These are phyloP conservation scores for Drosophila mulleri DNA, from an alignment of 2,888 invertebrate species.

Conservation along the genomic window DNA sequence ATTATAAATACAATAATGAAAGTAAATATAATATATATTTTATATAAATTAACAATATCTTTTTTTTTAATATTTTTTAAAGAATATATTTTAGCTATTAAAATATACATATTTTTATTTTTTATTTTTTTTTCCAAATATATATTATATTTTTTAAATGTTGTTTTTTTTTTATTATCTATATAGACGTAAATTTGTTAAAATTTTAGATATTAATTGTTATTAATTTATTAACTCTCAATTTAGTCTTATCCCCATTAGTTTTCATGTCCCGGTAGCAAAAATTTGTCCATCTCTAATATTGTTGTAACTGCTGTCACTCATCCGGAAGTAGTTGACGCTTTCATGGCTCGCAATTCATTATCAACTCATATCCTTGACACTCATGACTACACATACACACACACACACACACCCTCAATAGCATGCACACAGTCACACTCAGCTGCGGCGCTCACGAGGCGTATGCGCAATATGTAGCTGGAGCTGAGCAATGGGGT, in stretches of 20 bases:
- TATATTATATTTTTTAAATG: background rate
- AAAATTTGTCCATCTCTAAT: background rate
- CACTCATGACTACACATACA: conserved; percentile 27
- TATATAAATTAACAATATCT: background rate
- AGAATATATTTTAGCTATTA: background rate
- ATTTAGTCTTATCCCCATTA: background rate
- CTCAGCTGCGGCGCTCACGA: conserved; percentile 43
- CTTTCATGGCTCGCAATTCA: conserved; percentile 33
- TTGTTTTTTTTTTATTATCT: background rate
- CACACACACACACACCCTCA: conserved; percentile 13
- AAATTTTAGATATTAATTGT: background rate
- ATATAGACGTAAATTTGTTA: background rate
- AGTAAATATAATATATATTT: background rate
- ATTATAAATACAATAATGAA: background rate
- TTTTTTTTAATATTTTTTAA: background rate
- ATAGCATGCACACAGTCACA: conserved; percentile 41
- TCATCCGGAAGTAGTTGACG: background rate
- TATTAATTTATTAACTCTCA: background rate
- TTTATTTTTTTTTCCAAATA: no score
- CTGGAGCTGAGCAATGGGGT: background rate
- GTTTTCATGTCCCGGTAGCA: no score
- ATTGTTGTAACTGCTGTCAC: conserved; percentile 7
- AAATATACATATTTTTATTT: background rate
- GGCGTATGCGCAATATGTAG: conserved; percentile 45
- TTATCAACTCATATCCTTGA: conserved; percentile 41